Evolutionary conservation across 1,140 invertebrate genomes (phyloP).

Genomic region (Dinoponera quadriceps): DNA sequence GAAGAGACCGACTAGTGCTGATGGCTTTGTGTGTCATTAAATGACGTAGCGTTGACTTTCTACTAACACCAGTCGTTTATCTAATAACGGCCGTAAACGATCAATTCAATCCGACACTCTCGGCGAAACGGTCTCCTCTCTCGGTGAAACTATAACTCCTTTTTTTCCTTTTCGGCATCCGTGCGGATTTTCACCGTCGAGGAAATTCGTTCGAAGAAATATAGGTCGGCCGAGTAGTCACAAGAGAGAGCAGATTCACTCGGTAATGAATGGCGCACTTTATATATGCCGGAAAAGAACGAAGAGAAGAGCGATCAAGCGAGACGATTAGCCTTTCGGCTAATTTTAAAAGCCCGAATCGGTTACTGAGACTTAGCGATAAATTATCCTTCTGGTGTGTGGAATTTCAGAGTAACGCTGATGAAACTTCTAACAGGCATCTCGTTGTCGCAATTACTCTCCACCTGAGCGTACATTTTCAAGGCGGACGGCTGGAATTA

Average conservation of each 20-base stretch:
- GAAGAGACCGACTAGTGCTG: slow-evolving; percentile 73
- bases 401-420: no score
- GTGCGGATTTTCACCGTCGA: not conserved
- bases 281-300: not conserved
- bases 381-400: no score
- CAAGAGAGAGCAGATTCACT: not conserved
- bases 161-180: not conserved
- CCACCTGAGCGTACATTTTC: not conserved
- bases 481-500: not conserved
- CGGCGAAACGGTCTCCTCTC: slow-evolving; percentile 34
- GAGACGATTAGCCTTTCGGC: no score
- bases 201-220: not conserved
- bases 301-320: no score
- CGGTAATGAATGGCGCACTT: not conserved
- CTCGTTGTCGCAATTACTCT: not conserved
- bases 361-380: no score
- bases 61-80: slow-evolving; percentile 70
- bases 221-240: not conserved
- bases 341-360: no score
- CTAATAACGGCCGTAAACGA: slow-evolving; percentile 62
- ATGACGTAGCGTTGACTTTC: slow-evolving; percentile 69
- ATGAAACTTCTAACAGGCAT: no score
- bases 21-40: slow-evolving; percentile 68
- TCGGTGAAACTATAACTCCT: not conserved
- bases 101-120: slow-evolving; percentile 38